These are phyloP conservation scores for Oreochromis aureus DNA, from an alignment of 2,113 vertebrate species.

Conservation along the genomic window DNA sequence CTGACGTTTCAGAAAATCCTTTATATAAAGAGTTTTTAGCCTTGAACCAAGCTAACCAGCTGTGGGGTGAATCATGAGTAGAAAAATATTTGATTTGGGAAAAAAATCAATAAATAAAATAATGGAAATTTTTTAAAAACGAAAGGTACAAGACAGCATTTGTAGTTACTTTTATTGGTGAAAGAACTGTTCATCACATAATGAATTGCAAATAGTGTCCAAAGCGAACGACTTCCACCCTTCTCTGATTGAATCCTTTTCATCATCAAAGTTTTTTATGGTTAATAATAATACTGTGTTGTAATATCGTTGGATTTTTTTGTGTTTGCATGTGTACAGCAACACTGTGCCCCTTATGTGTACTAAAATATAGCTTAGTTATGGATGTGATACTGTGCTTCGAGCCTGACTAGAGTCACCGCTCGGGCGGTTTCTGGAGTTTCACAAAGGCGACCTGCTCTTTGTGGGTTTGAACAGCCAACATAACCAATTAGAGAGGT, in stretches of 20 bases:
- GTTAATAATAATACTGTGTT: background rate
- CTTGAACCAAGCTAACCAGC: background rate
- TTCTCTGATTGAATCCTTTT: background rate
- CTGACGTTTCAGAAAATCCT: background rate
- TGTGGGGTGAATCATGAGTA: background rate
- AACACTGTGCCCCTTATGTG: accelerated
- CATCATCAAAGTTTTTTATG: background rate
- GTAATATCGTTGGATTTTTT: background rate
- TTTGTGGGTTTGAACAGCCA: background rate
- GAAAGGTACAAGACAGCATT: background rate
- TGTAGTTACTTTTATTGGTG: background rate
- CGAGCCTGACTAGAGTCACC: background rate
- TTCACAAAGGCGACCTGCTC: background rate
- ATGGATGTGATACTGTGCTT: accelerated
- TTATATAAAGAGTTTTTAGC: background rate
- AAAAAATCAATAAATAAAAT: accelerated
- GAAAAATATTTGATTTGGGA: background rate
- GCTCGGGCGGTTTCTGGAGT: background rate
- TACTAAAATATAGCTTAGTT: background rate
- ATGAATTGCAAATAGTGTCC: background rate
- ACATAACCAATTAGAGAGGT: background rate
- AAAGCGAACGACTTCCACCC: background rate
- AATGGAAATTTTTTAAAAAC: accelerated
- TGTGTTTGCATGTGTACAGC: background rate
- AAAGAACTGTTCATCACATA: background rate